Evolutionary conservation across 1,140 invertebrate species (phyloP), one percentile per base, ranked within the genome.

Genomic region (Sarcophaga peregrina): DNA sequence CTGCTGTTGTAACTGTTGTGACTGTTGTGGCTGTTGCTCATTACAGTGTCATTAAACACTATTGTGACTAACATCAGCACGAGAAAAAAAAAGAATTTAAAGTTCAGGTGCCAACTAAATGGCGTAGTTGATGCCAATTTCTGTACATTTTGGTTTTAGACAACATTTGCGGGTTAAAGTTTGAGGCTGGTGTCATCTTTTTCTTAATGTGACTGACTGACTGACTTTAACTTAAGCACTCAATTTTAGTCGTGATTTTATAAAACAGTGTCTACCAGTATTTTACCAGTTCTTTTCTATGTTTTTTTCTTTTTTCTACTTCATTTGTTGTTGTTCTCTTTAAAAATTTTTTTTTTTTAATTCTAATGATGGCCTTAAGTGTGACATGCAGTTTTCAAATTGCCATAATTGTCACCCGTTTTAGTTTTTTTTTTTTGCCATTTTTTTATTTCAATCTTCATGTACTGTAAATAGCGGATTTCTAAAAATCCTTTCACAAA

Each of bases 41-140:
- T 68, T 68, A 68, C 20, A n/a, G 62, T 68, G 62, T 68, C 62
- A 68, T 68, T 68, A 68, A 68, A 68, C 62, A 68, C 62, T 68
- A 68, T 68, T 68, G 50, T 52, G 25, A 52, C 13, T 52, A 52
- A 17, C 20, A 68, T 8, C 11, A n/a, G 10, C n/a, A 1, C 62
- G 5, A 68, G 20, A 68, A 68, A 17, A 68, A 37, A 37, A 37
- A 8, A 68, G 20, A 68, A 68, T 8, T 68, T 68, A 68, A 68
- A 68, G 62, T 68, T 68, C 62, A 68, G 62, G 62, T 68, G 62
- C 62, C 62, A 68, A 20, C n/a, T 62, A 62, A 62, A 62, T 62
- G 54, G 54, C 54, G 54, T 68, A 68, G 62, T 68, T 68, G 11
- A n/a, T 15, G 17, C 62, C n/a, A n/a, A n/a, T 58, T 58, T 58